Evolutionary conservation across 2,888 invertebrate genomes (phyloP), one percentile per base, ranked within the genome.

Genomic region (Willowsia nigromaculata): DNA sequence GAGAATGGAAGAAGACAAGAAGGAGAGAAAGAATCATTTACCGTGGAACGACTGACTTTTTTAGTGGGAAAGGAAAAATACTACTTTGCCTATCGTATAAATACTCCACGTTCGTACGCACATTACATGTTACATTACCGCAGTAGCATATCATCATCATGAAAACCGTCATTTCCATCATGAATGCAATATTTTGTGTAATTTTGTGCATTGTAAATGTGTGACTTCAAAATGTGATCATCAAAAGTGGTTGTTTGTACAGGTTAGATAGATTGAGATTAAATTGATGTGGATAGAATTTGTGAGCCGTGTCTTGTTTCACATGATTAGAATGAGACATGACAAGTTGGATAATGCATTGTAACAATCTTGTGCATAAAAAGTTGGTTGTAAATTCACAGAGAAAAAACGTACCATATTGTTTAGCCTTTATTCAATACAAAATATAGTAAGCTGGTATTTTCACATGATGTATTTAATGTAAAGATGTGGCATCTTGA

Each of bases 231-330:
- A n/a, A n/a, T 27, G 50, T 27, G 53, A 18, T 56, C 40, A 68
- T 40, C 33, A 37, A 71, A 76, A 71, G 37, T 53, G 22, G 37
- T 53, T 71, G 53, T 84, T 76, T 85, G 74, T 85, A 50, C 62
- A 85, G 86, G 86, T 86, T 80, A 86, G 80, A 86, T 68, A 65
- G 65, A 65, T 80, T 78, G n/a, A 78, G 80, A 80, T 86, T 80
- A 80, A 86, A 86, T 86, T 80, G 86, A 86, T 78, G 80, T 78
- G 86, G 86, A 86, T 86, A 80, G 62, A 85, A 86, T 86, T 86
- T 86, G 86, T 86, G 86, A 86, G 86, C 86, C 86, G 86, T 86
- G 86, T 86, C 86, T 80, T 68, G 85, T 86, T 86, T 86, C 86
- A 86, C 86, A 80, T 86, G 86, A 86, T 86, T 86, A 86, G 86